Evolutionary conservation across 2,797 vertebrate genomes (phyloP), one percentile per base, ranked within the genome.

Genomic region (Dendrocincla tyrannina): DNA sequence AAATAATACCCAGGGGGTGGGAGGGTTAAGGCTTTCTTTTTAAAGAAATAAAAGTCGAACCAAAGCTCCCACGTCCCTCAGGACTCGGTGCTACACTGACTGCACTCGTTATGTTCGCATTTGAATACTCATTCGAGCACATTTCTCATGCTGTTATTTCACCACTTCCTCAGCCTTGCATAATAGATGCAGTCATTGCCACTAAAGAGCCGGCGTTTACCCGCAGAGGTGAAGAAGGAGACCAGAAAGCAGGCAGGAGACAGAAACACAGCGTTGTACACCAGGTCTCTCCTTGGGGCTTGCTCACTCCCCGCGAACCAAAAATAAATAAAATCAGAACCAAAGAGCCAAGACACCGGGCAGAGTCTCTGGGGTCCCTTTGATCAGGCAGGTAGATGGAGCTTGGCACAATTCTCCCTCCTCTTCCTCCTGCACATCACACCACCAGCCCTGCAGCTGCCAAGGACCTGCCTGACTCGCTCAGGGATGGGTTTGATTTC

Each of bases 71-170:
- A 46, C 4, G 77, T 96, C 97, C 97, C 96, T 60, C 88, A 97
- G 97, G 97, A 97, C 96, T 83, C 49, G 22, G 68, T 32, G 93
- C 96, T 97, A 95, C 95, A 94, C 91, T 95, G 94, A 87, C 97
- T 96, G 96, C 96, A 91, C 97, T 96, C 91, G 85, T 96, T 97
- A 97, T 92, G 95, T 91, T 96, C 84, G 3, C 95, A 96, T 96
- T 97, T 97, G 96, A 97, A 97, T 97, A 97, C 96, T 96, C 96
- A 95, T 85, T 80, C 83, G 60, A 95, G 95, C 95, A 95, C 96
- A 93, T 96, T 96, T 95, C 97, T 96, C 93, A 94, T 94, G 96
- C 95, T 97, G 93, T 95, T 97, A 95, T 95, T 96, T 70, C 90
- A 68, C 96, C 95, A 95, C 93, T 95, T 95, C 95, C 92, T 96